Evolutionary conservation across 2,113 vertebrate species (phyloP).

Genomic region (Thalassoma bifasciatum): DNA sequence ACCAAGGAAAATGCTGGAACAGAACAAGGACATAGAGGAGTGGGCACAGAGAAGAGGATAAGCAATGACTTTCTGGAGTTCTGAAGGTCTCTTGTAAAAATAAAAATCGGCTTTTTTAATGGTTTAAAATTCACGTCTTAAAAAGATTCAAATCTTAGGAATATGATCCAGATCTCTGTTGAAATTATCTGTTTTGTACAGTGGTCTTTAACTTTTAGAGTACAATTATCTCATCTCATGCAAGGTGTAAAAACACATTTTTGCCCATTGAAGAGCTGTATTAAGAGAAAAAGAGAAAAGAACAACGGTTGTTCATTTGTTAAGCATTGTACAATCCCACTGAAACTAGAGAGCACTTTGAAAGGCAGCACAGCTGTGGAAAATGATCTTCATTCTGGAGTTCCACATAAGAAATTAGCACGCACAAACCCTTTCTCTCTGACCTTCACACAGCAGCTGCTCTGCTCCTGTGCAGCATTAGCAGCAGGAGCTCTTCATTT

Average conservation of each 20-base stretch:
- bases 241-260: too few relatives aligned
- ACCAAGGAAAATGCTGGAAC: conserved; percentile 91
- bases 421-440: neutral
- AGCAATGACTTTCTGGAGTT: neutral
- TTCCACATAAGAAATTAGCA: conserved; percentile 23
- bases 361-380: neutral
- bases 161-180: neutral
- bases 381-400: conserved; percentile 11
- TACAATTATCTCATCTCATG: too few relatives aligned
- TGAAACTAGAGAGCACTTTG: neutral
- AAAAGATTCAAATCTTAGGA: neutral
- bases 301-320: neutral
- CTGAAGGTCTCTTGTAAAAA: too few relatives aligned
- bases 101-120: neutral
- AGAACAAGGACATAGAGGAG: conserved; percentile 6
- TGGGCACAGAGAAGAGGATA: neutral
- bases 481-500: conserved; percentile 16
- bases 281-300: neutral
- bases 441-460: conserved; percentile 34
- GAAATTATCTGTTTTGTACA: neutral
- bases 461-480: conserved; percentile 4
- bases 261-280: neutral
- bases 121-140: neutral
- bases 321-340: conserved; percentile 1
- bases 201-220: neutral